These are phyloP conservation scores for Macrotrachela quadricornifera DNA, from an alignment of 1,140 invertebrate genomes.

Conservation along the genomic window DNA sequence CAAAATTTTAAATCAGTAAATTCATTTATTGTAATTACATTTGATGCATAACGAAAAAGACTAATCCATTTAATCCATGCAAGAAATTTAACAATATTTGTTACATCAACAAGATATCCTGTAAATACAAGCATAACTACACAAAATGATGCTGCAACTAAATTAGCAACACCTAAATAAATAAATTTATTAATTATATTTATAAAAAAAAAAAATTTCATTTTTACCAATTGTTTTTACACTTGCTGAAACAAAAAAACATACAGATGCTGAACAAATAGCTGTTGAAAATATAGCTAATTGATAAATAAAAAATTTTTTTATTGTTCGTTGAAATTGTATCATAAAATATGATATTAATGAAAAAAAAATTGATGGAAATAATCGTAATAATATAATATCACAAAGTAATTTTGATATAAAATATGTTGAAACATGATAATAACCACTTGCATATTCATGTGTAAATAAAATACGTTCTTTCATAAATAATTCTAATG, in stretches of 20 bases:
- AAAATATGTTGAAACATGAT: constrained; percentile 26
- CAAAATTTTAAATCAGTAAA: background rate
- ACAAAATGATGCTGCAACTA: constrained; percentile 20
- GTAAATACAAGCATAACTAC: constrained; percentile 30
- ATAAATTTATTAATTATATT: too few relatives aligned
- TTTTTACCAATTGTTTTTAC: constrained; percentile 18
- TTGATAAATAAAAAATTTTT: constrained; percentile 21
- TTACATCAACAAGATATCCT: constrained; percentile 25
- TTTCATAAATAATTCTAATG: constrained; percentile 26
- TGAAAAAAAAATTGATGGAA: constrained; percentile 20
- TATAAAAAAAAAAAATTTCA: too few relatives aligned
- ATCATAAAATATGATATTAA: constrained; percentile 26
- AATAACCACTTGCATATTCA: constrained; percentile 29
- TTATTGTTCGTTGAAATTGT: constrained; percentile 14
- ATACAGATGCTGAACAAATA: constrained; percentile 18
- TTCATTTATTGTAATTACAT: constrained; percentile 12
- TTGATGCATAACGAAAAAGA: constrained; percentile 23
- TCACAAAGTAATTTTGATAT: constrained; percentile 26
- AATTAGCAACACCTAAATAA: constrained; percentile 24
- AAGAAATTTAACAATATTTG: constrained; percentile 18
- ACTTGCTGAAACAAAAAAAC: constrained; percentile 22
- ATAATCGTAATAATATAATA: constrained; percentile 21
- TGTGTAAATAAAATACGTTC: constrained; percentile 21
- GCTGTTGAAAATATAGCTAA: constrained; percentile 19
- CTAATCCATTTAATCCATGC: constrained; percentile 24